Evolutionary conservation across 1,140 invertebrate genomes (phyloP).

Genomic region (Rhyzopertha dominica): DNA sequence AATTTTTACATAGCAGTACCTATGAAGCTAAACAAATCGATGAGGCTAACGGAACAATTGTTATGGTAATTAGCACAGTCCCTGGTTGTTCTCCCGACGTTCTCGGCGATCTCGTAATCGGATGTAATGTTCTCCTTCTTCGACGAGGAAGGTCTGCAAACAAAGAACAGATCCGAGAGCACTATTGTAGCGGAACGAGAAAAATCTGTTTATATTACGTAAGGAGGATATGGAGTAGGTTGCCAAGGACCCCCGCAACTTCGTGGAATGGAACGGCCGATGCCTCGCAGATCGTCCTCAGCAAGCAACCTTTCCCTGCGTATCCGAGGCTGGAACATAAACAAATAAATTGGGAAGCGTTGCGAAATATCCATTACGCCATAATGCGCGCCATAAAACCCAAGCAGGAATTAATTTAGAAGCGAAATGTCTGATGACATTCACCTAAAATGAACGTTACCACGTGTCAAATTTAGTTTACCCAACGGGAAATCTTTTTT

Average conservation of each 20-base stretch:
- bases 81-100: constrained; percentile 24
- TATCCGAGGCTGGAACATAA: constrained; percentile 44
- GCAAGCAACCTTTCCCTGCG: constrained; percentile 48
- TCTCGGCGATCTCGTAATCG: constrained; percentile 45
- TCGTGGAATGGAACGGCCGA: constrained; percentile 41
- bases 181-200: constrained; percentile 12
- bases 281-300: constrained; percentile 50
- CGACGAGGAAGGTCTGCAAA: constrained; percentile 48
- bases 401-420: no score
- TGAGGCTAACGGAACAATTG: constrained; percentile 45
- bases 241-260: constrained; percentile 49
- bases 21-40: no score
- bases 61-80: constrained; percentile 42
- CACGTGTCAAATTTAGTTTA: no score
- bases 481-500: no score
- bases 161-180: constrained; percentile 30
- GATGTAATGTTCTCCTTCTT: constrained; percentile 39
- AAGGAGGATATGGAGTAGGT: constrained; percentile 49
- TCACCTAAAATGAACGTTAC: no score
- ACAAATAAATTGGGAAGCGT: no score
- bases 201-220: constrained; percentile 44
- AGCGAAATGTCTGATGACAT: no score
- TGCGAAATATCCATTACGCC: no score
- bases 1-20: no score
- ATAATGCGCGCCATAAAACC: no score